Base-by-base conservation (phyloP, 2,113 vertebrate genomes). In the Cisticola juncidis region DNA sequence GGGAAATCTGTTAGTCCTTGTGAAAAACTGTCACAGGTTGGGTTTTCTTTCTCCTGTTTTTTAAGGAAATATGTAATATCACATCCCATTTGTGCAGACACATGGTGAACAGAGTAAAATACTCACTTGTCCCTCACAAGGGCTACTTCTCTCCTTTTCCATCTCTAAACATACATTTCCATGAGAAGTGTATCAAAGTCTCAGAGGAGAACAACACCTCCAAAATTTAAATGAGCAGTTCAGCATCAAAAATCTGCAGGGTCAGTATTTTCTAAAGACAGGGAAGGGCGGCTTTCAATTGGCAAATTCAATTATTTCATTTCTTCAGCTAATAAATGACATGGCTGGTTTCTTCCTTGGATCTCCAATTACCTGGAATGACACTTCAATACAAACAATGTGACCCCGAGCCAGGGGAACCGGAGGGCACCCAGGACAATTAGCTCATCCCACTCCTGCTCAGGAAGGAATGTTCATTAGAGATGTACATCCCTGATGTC, bases 21-120 rank as follows among this genome's bases (percentile, higher is more conserved):
- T 53, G 38, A 62, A 73, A 87, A 93, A 42, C 0, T 5, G 9
- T 11, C 38, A 45, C 12, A 17, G 12, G 17, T 62, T 54, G 11
- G 16, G 3, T 1, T 1, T 12, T 17, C 16, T 5, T 5, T 3
- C 2, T 5, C 3, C 4, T 4, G 6, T 3, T 35, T 84, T 54
- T 40, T 5, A 80, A 14, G 36, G 31, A 33, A 83, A 76, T 20
- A 38, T 3, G 35, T 15, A 70, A 10, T 5, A 28, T 2, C 28
- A 9, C 4, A 29, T 51, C 33, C 33, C 10, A 40, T 53, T 62
- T 4, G 5, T 2, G 6, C 35, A 78, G 35, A 68, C 3, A 36
- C 3, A 3, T 15, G 33, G 31, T 12, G 47, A 81, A 44, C 6
- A 61, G 33, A 86, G 28, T 5, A 36, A 61, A 57, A 44, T 12